phyloP scores from a whole-genome alignment of 2,888 invertebrate genomes.

The Drosophila pegasa region DNA sequence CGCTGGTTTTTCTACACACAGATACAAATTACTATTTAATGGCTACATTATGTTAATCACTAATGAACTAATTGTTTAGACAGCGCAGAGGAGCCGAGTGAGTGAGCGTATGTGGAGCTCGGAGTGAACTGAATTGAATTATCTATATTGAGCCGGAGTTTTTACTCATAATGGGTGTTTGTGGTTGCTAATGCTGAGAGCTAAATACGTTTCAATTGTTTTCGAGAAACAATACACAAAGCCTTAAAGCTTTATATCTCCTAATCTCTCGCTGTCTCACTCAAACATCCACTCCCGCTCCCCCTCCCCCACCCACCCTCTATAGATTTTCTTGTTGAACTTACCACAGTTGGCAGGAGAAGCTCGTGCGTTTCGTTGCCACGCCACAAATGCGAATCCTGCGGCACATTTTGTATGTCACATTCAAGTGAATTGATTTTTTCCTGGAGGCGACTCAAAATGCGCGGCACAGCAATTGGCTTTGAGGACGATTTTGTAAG shows the following conservation, averaged over 20 bases:
- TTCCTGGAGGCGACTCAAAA: slow-evolving; percentile 87
- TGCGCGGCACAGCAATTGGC: slow-evolving; percentile 83
- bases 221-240: slow-evolving; percentile 44
- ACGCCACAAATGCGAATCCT: slow-evolving; percentile 89
- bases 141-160: neutral
- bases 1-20: neutral
- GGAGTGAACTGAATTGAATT: slow-evolving; percentile 1
- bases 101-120: neutral
- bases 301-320: neutral
- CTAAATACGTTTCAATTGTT: slow-evolving; percentile 68
- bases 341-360: slow-evolving; percentile 88
- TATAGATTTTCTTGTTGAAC: slow-evolving; percentile 64
- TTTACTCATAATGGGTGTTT: slow-evolving; percentile 1
- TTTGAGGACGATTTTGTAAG: slow-evolving; percentile 74
- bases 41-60: slow-evolving; percentile 12
- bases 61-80: slow-evolving; percentile 50
- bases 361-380: slow-evolving; percentile 90
- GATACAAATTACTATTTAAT: slow-evolving; percentile 20
- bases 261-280: slow-evolving; percentile 2
- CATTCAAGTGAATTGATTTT: slow-evolving; percentile 88
- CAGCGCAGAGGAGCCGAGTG: slow-evolving; percentile 37
- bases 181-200: slow-evolving; percentile 49
- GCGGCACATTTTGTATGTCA: slow-evolving; percentile 88
- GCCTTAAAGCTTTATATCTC: slow-evolving; percentile 37
- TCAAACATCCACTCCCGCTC: neutral